A percentile compares a stretch with the other conserved stretches of the same genome.
Conservation (phyloP, 2,113 vertebrate genomes). For the Herpailurus yagouaroundi region DNA sequence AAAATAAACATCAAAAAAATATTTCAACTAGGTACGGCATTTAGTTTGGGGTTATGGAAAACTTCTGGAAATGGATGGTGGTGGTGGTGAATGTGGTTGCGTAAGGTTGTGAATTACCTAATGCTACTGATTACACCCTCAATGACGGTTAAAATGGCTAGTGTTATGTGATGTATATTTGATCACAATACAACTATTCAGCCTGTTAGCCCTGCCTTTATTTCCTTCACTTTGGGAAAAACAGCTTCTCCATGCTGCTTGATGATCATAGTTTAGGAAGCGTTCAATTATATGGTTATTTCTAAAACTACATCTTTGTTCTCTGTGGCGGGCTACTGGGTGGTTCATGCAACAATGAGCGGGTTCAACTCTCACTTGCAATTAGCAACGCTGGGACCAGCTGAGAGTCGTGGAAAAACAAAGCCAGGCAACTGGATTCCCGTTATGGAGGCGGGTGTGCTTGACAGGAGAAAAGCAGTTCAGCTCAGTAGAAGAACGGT, state of each 20-base stretch:
- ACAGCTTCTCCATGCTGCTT: neutral
- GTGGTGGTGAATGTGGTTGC: neutral
- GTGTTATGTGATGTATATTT: neutral
- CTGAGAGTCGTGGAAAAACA: neutral
- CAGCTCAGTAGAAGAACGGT: neutral
- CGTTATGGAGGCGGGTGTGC: neutral
- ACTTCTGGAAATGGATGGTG: neutral
- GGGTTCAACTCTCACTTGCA: constrained; percentile 49
- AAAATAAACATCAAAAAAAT: no score
- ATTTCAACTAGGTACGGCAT: neutral
- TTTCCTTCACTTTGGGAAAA: constrained; percentile 1
- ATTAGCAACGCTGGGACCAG: neutral
- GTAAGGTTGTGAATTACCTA: neutral
- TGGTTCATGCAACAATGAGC: constrained; percentile 10
- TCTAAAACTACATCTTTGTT: constrained; percentile 47
- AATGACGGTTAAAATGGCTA: neutral
- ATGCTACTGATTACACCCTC: neutral
- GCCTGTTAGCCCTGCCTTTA: neutral
- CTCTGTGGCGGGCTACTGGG: neutral
- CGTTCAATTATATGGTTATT: constrained; percentile 44
- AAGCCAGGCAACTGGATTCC: neutral
- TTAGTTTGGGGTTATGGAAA: neutral
- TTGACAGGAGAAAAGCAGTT: neutral
- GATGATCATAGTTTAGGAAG: neutral
- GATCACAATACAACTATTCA: neutral